Conservation (phyloP, 2,113 vertebrate genomes). For the Spheniscus mendiculus region DNA sequence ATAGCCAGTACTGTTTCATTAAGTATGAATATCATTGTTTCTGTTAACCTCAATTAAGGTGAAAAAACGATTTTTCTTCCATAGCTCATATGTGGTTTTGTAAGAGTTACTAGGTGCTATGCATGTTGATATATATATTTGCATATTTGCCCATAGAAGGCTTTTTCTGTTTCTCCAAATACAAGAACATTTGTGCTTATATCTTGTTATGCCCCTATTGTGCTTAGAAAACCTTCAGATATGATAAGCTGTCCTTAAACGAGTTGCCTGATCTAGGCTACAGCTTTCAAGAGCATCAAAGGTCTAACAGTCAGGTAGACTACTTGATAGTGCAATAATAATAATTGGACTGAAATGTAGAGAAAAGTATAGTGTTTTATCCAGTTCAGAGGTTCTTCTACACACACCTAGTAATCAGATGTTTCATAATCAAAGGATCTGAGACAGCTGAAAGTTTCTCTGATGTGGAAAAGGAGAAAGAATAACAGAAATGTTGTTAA, state of each 20-base stretch:
- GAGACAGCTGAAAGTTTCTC: not conserved
- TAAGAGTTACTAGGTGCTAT: not conserved
- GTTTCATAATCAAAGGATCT: slow-evolving; percentile 32
- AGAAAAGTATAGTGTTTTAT: slow-evolving; percentile 70
- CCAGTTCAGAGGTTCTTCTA: slow-evolving; percentile 37
- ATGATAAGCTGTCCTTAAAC: not conserved
- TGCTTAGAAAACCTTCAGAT: not conserved
- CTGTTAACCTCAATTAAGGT: not conserved
- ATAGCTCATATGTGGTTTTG: not conserved
- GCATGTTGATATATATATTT: not conserved
- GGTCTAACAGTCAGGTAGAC: slow-evolving; percentile 70
- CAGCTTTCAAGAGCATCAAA: slow-evolving; percentile 56
- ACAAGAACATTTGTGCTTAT: not conserved
- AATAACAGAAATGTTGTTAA: slow-evolving; percentile 32
- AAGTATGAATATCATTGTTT: not conserved
- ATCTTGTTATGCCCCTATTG: not conserved
- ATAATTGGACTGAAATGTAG: slow-evolving; percentile 71
- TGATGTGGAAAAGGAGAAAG: slow-evolving; percentile 37
- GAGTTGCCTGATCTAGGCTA: not conserved
- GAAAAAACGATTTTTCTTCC: not conserved
- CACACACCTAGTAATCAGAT: slow-evolving; percentile 58
- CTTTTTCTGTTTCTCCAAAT: not conserved
- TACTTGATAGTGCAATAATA: slow-evolving; percentile 73
- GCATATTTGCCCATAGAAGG: not conserved
- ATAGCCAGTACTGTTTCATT: not conserved